Percentiles rank a stretch among this genome's conserved stretches.
These are phyloP conservation scores for Trypoxylon attenuatum DNA, from an alignment of 2,888 invertebrate species.

Conservation along the genomic window DNA sequence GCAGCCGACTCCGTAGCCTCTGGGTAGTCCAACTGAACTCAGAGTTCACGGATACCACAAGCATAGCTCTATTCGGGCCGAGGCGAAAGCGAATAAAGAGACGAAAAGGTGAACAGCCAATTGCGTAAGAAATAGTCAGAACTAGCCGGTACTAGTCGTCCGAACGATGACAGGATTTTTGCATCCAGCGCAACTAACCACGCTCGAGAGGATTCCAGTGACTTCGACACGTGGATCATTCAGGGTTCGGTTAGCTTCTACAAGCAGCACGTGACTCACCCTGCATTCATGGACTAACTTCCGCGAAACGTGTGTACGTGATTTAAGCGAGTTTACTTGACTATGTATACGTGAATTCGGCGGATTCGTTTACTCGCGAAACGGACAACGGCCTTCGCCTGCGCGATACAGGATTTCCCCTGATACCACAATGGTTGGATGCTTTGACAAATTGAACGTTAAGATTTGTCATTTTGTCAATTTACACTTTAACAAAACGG, in stretches of 20 bases:
- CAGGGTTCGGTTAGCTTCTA: neutral
- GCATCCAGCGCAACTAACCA: neutral
- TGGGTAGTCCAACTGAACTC: neutral
- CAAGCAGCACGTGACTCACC: too few species aligned
- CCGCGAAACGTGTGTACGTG: too few species aligned
- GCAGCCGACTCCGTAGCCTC: too few species aligned
- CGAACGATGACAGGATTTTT: neutral
- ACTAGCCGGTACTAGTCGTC: neutral
- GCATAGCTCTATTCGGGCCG: neutral
- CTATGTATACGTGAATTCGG: too few species aligned
- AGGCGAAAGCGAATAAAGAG: constrained; percentile 14
- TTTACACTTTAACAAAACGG: too few species aligned
- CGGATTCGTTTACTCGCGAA: too few species aligned
- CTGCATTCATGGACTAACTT: neutral
- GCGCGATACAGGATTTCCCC: too few species aligned
- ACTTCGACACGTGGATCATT: neutral
- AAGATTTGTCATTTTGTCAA: too few species aligned
- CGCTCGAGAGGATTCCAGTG: neutral
- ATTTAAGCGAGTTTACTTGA: too few species aligned
- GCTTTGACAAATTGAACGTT: too few species aligned
- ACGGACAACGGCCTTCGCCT: too few species aligned
- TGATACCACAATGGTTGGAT: too few species aligned
- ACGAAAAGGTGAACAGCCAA: constrained; percentile 43
- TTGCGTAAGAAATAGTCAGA: constrained; percentile 43
- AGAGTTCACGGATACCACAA: neutral